Evolutionary conservation across 2,797 vertebrate species (phyloP).

Genomic region (Miopithecus talapoin): DNA sequence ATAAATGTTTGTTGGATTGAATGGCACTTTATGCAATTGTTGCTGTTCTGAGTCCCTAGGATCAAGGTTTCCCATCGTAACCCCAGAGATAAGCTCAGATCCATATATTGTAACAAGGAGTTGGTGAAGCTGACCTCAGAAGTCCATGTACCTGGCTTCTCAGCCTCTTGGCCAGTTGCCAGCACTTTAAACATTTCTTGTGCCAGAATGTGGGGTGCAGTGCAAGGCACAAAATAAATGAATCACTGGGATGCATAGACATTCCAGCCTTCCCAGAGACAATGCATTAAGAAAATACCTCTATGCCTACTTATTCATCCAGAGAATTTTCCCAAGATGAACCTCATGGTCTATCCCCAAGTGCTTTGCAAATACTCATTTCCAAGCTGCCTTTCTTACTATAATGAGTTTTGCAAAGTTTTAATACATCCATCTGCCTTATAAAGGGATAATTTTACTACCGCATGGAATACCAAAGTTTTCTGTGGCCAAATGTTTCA

Average conservation of each 20-base stretch:
- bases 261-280: background rate
- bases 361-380: background rate
- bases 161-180: background rate
- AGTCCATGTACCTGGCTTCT: background rate
- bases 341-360: background rate
- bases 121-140: background rate
- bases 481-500: background rate
- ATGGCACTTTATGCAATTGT: background rate
- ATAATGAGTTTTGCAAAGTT: background rate
- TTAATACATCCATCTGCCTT: background rate
- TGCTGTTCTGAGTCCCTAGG: background rate
- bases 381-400: background rate
- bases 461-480: background rate
- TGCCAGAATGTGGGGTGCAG: background rate
- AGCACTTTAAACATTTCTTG: background rate
- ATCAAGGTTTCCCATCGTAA: background rate
- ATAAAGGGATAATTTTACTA: background rate
- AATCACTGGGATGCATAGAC: background rate
- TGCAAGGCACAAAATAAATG: background rate
- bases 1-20: background rate
- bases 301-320: background rate
- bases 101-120: background rate
- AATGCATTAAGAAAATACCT: background rate
- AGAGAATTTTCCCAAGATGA: background rate
- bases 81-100: background rate